Evolutionary conservation across 2,888 invertebrate genomes (phyloP), one percentile per base, ranked within the genome.

Genomic region (Callinectes sapidus): DNA sequence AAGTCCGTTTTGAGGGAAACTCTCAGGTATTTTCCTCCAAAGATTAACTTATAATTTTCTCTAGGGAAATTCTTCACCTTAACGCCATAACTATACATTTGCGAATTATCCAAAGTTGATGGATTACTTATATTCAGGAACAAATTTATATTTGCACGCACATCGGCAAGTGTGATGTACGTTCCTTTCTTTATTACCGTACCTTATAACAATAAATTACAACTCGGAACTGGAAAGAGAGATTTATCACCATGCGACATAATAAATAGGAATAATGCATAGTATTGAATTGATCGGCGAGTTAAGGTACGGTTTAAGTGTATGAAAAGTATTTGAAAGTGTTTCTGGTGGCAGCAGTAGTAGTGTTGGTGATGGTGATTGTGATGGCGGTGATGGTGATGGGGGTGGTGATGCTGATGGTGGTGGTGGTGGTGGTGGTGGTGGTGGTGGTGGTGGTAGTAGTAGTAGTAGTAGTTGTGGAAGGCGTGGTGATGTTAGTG

Each of bases 201-300:
- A 81, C 32, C 35, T 16, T 81, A 81, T 81, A 81, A 32, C 81
- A 81, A 35, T 81, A 81, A 35, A 81, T 81, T 81, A 16, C 35
- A 81, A 35, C 32, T 81, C 35, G 35, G 81, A 81, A 81, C 35
- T 16, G 18, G 35, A 81, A 35, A 81, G 35, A 16, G 16, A 35
- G 35, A 35, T 35, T 81, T 81, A 35, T 35, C 35, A 3, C 35
- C 18, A 2, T 18, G 13, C 81, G 81, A 81, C 81, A 81, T 35
- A 16, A 35, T 81, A 81, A 81, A 81, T 35, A 35, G 14, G 35
- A 35, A 81, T 32, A 28, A 35, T 81, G 81, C 35, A 81, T 81
- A 81, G 0, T 81, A 81, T 81, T 81, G 81, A 16, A 81, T 2
- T 81, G 35, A 81, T 13, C 35, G 35, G 35, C 32, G 35, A 6